Conservation (phyloP, 1,140 invertebrate genomes). For the Gerris buenoi region DNA sequence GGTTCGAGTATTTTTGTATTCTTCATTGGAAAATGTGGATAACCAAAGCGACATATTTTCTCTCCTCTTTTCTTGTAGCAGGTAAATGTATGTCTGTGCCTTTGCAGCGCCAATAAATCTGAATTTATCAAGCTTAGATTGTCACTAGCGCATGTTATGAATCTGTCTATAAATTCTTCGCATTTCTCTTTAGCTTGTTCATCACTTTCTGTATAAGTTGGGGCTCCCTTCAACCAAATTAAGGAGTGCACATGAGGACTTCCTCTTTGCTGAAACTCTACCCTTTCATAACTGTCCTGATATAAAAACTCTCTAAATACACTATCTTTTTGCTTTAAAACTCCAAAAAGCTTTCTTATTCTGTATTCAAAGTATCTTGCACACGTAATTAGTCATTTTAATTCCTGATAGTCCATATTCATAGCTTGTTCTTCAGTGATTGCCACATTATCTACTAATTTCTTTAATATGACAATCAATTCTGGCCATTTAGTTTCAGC, state of each 20-base stretch:
- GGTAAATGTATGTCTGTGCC: neutral
- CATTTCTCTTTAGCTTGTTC: neutral
- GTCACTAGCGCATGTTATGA: neutral
- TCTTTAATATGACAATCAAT: neutral
- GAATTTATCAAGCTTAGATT: neutral
- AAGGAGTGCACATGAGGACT: neutral
- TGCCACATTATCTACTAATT: neutral
- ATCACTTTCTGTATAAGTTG: neutral
- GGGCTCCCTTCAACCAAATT: neutral
- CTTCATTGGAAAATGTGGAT: neutral
- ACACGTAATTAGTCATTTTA: neutral
- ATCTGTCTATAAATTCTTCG: neutral
- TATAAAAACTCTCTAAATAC: neutral
- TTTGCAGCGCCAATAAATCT: neutral
- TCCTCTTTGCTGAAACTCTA: neutral
- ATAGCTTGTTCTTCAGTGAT: neutral
- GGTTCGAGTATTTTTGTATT: neutral
- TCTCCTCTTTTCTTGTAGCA: constrained; percentile 1
- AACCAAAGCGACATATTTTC: neutral
- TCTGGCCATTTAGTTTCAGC: constrained; percentile 4
- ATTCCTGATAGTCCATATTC: neutral
- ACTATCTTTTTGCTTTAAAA: neutral
- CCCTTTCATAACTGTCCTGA: neutral
- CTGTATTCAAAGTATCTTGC: neutral
- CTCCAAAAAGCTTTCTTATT: neutral